phyloP scores from a whole-genome alignment of 2,113 vertebrate species.

The Sardina pilchardus region DNA sequence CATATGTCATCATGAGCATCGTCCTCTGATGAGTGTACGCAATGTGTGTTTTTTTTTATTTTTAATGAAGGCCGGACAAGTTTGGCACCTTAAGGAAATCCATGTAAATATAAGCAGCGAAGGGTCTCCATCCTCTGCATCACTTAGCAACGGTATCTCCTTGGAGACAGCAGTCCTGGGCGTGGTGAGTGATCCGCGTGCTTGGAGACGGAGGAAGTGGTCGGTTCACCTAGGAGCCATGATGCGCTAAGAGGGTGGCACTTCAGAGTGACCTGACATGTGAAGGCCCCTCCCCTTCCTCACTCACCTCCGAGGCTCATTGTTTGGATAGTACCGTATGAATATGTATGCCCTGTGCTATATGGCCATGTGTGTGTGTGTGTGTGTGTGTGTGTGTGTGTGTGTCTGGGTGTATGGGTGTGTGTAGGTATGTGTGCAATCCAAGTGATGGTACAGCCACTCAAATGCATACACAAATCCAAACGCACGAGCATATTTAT shows the following conservation, averaged over 20 bases:
- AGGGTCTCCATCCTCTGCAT: constrained; percentile 3
- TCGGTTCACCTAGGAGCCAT: not conserved
- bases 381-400: not conserved
- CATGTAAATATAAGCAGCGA: constrained; percentile 51
- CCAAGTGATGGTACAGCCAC: not conserved
- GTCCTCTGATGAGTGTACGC: not conserved
- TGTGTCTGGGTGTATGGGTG: not conserved
- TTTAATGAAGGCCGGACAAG: constrained; percentile 38
- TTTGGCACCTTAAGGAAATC: constrained; percentile 55
- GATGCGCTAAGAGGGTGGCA: not conserved
- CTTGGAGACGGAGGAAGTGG: constrained; percentile 11
- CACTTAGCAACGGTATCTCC: constrained; percentile 28
- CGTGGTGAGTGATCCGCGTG: not conserved
- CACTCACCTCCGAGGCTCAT: not conserved
- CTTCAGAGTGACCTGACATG: not conserved
- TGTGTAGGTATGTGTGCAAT: not conserved
- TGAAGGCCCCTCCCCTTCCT: not conserved
- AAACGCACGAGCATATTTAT: not conserved
- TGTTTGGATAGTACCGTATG: not conserved
- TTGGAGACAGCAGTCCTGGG: constrained; percentile 12
- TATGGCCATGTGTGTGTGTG: not conserved
- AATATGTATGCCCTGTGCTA: not conserved
- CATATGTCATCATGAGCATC: not conserved
- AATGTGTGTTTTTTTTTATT: not conserved
- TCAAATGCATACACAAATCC: not conserved